Conservation (phyloP, 2,797 vertebrate genomes). For the Avahi laniger region DNA sequence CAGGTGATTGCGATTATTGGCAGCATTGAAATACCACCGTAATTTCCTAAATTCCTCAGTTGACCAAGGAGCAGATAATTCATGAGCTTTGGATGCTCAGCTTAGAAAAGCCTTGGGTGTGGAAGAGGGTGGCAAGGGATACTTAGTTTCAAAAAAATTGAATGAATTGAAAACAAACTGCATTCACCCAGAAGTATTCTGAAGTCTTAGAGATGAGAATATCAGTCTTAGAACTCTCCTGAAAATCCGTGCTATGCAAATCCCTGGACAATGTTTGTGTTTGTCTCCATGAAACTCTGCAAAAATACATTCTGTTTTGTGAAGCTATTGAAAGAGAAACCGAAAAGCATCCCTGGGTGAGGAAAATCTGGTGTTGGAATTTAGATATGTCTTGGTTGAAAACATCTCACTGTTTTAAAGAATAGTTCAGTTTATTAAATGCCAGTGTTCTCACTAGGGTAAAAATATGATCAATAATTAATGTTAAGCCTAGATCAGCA, state of each 20-base stretch:
- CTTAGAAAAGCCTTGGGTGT: not conserved
- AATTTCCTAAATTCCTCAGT: slow-evolving; percentile 5
- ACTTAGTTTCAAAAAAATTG: not conserved
- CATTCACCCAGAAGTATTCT: not conserved
- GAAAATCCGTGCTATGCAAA: not conserved
- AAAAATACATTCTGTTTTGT: not conserved
- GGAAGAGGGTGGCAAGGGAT: not conserved
- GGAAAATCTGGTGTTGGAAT: not conserved
- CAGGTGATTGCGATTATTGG: slow-evolving; percentile 15
- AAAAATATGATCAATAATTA: slow-evolving; percentile 3
- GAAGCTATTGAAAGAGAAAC: not conserved
- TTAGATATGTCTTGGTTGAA: not conserved
- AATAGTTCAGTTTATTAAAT: slow-evolving; percentile 33
- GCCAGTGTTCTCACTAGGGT: not conserved
- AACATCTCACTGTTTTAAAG: not conserved
- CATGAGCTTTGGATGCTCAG: not conserved
- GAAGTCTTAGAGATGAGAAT: not conserved
- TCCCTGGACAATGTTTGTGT: not conserved
- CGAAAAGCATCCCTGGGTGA: not conserved
- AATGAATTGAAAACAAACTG: not conserved
- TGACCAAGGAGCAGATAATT: not conserved
- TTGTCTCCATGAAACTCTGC: not conserved
- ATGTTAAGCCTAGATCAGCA: not conserved
- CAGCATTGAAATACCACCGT: not conserved
- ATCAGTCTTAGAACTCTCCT: not conserved